Base-by-base conservation (phyloP, 2,888 invertebrate genomes). In the Euclidia mi region DNA sequence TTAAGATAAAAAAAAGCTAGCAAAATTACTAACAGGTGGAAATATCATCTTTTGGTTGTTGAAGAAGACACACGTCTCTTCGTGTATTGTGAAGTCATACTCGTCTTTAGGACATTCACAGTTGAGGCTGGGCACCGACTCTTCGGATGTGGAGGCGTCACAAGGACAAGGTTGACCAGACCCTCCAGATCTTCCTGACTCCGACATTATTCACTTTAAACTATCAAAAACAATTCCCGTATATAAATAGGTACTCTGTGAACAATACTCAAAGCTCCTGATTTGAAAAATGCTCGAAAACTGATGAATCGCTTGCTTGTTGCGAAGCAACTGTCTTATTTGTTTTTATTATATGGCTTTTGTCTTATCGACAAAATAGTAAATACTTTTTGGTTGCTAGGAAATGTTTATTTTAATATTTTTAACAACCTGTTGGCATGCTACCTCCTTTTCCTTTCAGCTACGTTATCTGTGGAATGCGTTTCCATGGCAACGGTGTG, bases 41-140 rank as follows among this genome's bases (percentile, higher is more conserved):
- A 78, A 90, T 28, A 88, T 75, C 31, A 92, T 79, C 9, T 49
- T 80, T 59, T 93, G 92, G 58, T 90, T 86, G 65, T 79, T 92
- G 71, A 63, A 92, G 51, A 89, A 50, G 3, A 91, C 71, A 52
- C 94, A 94, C 0, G 74, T 65, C 2, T 86, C 82, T 15, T 85
- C 75, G 48, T 93, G 93, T 7, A 89, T 70, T 11, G 88, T 82
- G 20, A 93, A 79, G 1, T 76, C 89, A 38, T 85, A 84, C 0
- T 88, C 87, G 47, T 91, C 90, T 9, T 82, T 76, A 0, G 90
- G 87, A 31, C 93, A 94, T 31, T 63, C 71, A 72, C 92, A 93
- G 32, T 67, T 46, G 0, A 84, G 80, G 1, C 63, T 62, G 7
- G 82, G 29, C 0, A 63, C 52, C 0, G 77, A 60, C 0, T 75